Evolutionary conservation across 2,113 vertebrate genomes (phyloP), one percentile per base, ranked within the genome.

Genomic region (Pteruthius melanotis): DNA sequence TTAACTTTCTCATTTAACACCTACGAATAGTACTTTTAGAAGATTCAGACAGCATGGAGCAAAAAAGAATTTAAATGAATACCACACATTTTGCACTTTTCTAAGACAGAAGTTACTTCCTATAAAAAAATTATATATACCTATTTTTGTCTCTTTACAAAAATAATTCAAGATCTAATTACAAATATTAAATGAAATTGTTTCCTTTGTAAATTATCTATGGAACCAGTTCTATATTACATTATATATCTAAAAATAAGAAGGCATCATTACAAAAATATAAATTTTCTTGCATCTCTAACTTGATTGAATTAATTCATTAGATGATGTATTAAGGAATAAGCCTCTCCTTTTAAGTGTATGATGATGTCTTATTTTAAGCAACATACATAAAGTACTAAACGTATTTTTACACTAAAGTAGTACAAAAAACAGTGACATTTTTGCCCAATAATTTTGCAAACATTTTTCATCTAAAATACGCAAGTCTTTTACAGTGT

Each of bases 381-480:
- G 52, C 20, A 54, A 70, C 30, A 24, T n/a, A 65, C 28, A 35
- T 49, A 74, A 69, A 94, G 60, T 50, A 90, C 37, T 69, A 50
- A 70, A 72, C 2, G 3, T 26, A 84, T 84, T 92, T 95, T 60
- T 81, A 92, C 24, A 79, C 33, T 63, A 35, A 6, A 78, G 17
- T 27, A 35, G 35, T 42, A 90, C n/a, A 80, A 69, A 94, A 96
- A 52, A 93, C 39, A 88, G 15, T 30, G 26, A 94, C 84, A 80
- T 91, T 94, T 94, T 94, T 92, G 33, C 39, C 59, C 49, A 94
- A 86, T 92, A 96, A 96, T 56, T 95, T 57, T 97, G 65, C 71
- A 96, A 97, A 95, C 94, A 97, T 97, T 97, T 98, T 97, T 97
- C 78, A 95, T 90, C 91, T 95, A 94, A 94, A 97, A 97, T 89